These are phyloP conservation scores for Leucania comma DNA, from an alignment of 2,888 invertebrate species.

Conservation along the genomic window DNA sequence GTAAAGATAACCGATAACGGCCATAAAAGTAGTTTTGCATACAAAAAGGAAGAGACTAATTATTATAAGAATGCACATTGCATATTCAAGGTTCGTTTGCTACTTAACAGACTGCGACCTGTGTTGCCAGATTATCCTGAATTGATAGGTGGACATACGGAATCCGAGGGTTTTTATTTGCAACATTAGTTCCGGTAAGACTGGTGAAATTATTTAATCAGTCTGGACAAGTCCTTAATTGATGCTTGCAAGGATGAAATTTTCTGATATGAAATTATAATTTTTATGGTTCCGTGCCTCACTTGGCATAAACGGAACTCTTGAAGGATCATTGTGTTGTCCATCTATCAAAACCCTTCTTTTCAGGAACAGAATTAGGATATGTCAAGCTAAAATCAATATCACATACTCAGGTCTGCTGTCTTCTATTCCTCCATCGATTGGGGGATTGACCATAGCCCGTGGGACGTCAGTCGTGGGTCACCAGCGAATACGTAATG, in stretches of 20 bases:
- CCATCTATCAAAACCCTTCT: too few species aligned
- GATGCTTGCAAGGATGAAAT: not conserved
- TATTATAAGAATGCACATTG: slow-evolving; percentile 54
- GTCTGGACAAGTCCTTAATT: not conserved
- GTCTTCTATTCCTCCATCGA: too few species aligned
- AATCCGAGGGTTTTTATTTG: slow-evolving; percentile 34
- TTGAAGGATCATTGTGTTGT: too few species aligned
- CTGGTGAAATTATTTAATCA: not conserved
- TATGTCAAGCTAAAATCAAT: too few species aligned
- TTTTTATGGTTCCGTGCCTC: not conserved
- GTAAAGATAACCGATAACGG: slow-evolving; percentile 44
- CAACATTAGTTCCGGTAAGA: slow-evolving; percentile 32
- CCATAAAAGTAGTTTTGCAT: slow-evolving; percentile 50
- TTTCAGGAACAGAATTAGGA: too few species aligned
- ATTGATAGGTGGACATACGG: slow-evolving; percentile 31
- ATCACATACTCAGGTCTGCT: too few species aligned
- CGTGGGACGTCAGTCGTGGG: too few species aligned
- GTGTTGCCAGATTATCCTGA: slow-evolving; percentile 52
- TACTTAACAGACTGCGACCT: slow-evolving; percentile 51
- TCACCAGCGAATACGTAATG: too few species aligned
- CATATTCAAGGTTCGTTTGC: slow-evolving; percentile 57
- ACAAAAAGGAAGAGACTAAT: slow-evolving; percentile 61
- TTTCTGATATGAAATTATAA: not conserved
- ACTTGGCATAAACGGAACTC: too few species aligned
- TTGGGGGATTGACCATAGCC: too few species aligned